Percentiles rank a stretch among this genome's conserved stretches.
Conservation (phyloP, 2,888 invertebrate species). For the Mechanitis mazaeus region DNA sequence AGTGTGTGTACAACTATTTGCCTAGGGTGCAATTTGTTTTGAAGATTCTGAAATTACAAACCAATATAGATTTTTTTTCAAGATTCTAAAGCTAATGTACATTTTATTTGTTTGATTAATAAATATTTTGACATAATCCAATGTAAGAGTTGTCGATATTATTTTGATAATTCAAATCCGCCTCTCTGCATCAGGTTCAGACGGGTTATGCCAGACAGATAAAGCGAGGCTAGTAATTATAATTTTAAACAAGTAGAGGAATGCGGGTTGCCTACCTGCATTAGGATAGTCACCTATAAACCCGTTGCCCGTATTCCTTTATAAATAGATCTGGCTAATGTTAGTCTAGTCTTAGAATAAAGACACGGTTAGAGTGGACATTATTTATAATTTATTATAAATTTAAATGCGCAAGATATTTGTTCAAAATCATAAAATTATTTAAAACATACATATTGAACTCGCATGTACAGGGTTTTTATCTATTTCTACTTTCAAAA, state of each 20-base stretch:
- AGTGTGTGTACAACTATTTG: too few species aligned
- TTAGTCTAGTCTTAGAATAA: constrained; percentile 56
- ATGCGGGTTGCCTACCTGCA: constrained; percentile 59
- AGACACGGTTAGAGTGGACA: constrained; percentile 41
- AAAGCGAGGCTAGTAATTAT: constrained; percentile 18
- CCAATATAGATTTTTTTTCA: too few species aligned
- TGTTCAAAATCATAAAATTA: background rate
- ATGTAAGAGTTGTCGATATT: background rate
- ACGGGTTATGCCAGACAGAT: constrained; percentile 1
- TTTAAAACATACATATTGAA: too few species aligned
- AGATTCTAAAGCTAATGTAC: background rate
- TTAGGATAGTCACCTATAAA: constrained; percentile 75
- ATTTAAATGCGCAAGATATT: background rate
- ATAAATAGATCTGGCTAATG: constrained; percentile 71
- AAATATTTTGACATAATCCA: too few species aligned
- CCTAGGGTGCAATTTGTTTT: too few species aligned
- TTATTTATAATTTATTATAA: constrained; percentile 7
- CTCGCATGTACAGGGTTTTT: too few species aligned
- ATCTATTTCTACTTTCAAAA: too few species aligned
- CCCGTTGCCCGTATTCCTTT: constrained; percentile 76
- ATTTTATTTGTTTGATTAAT: background rate
- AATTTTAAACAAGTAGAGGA: constrained; percentile 32
- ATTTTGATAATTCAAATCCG: background rate
- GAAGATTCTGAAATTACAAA: too few species aligned
- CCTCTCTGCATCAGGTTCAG: background rate